Evolutionary conservation across 1,140 invertebrate genomes (phyloP).

Genomic region (Rhizoglyphus robini): DNA sequence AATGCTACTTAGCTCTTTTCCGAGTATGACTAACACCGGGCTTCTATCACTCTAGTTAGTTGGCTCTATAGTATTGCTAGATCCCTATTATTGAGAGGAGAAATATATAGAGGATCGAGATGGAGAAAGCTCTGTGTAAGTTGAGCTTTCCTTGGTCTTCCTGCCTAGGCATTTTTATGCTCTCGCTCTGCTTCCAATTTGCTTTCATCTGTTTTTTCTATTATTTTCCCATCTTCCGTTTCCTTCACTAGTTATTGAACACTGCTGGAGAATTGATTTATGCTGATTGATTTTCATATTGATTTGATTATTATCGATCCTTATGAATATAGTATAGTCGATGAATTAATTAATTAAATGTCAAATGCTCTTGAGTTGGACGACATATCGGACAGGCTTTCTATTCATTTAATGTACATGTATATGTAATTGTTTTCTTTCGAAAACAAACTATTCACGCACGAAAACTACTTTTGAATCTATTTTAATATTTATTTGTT

Average conservation of each 20-base stretch:
- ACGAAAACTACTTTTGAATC: too few species aligned
- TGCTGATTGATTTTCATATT: slow-evolving; percentile 11
- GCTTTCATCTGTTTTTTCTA: neutral
- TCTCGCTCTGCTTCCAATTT: neutral
- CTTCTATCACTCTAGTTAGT: neutral
- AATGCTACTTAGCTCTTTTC: neutral
- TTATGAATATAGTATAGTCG: neutral
- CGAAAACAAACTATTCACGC: too few species aligned
- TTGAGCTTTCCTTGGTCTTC: neutral
- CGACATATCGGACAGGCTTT: too few species aligned
- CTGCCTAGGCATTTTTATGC: neutral
- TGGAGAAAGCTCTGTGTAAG: neutral
- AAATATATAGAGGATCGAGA: neutral
- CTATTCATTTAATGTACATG: too few species aligned
- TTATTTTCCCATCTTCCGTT: slow-evolving; percentile 11
- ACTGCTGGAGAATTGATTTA: neutral
- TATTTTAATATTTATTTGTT: too few species aligned
- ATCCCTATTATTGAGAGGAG: neutral
- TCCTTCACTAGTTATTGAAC: slow-evolving; percentile 2
- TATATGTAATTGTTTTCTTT: too few species aligned
- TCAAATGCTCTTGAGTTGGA: too few species aligned
- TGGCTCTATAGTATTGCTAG: neutral
- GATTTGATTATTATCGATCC: neutral
- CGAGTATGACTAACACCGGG: neutral
- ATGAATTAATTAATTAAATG: too few species aligned